phyloP scores from a whole-genome alignment of 2,888 invertebrate genomes.

The Tetragnatha montana region DNA sequence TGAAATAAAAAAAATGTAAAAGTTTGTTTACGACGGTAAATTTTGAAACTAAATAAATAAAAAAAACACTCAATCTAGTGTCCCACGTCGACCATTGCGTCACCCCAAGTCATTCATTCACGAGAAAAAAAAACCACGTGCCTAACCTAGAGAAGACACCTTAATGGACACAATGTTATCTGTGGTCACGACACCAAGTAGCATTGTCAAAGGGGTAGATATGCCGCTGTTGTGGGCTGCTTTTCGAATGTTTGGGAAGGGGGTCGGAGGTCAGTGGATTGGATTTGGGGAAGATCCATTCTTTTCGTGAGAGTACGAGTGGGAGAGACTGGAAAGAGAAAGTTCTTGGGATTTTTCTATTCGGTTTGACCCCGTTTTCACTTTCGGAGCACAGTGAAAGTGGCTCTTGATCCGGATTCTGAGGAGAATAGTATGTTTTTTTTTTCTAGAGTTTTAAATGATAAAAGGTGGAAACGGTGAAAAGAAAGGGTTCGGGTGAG shows the following conservation, averaged over 20 bases:
- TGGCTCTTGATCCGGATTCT: neutral
- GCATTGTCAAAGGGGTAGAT: conserved; percentile 58
- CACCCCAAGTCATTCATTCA: conserved; percentile 21
- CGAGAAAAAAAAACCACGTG: conserved; percentile 24
- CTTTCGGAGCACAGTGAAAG: neutral
- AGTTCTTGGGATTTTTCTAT: conserved; percentile 11
- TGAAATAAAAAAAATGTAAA: no score
- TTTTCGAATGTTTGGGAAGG: conserved; percentile 40
- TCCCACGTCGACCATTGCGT: conserved; percentile 38
- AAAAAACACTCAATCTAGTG: neutral
- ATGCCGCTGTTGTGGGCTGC: conserved; percentile 38
- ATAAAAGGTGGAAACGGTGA: no score
- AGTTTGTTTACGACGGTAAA: no score
- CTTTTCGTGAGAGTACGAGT: neutral
- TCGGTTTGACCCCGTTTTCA: conserved; percentile 1
- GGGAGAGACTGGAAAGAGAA: conserved; percentile 12
- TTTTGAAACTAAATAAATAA: no score
- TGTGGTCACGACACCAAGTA: conserved; percentile 56
- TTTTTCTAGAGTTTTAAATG: no score
- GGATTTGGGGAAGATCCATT: conserved; percentile 1
- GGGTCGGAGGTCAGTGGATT: conserved; percentile 59
- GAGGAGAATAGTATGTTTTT: neutral
- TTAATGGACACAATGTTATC: conserved; percentile 66
- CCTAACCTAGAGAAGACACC: conserved; percentile 25
- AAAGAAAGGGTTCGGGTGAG: no score